These are phyloP conservation scores for Harpagus bidentatus DNA, from an alignment of 2,113 vertebrate genomes.

Conservation along the genomic window DNA sequence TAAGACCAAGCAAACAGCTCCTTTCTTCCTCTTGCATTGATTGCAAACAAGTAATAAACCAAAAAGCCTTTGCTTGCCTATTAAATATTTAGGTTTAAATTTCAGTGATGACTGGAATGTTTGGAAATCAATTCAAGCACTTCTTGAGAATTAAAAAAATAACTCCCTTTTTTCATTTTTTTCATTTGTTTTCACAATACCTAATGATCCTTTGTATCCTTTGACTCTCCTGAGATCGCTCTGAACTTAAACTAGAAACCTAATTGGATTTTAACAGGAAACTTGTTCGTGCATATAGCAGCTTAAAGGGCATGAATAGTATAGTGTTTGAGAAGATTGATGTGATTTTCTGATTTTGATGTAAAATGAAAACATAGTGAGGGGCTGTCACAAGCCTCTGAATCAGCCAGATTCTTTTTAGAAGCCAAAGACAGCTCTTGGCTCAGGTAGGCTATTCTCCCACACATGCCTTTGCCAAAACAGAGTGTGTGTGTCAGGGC, in stretches of 20 bases:
- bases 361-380: constrained; percentile 19
- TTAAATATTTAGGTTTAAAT: neutral
- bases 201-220: neutral
- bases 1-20: neutral
- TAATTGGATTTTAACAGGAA: neutral
- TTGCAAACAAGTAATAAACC: neutral
- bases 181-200: neutral
- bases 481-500: neutral
- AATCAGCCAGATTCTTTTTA: constrained; percentile 33
- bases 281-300: neutral
- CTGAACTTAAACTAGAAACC: neutral
- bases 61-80: neutral
- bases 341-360: constrained; percentile 31
- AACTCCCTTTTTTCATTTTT: neutral
- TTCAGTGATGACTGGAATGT: neutral
- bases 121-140: neutral
- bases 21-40: neutral
- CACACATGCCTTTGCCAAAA: constrained; percentile 1
- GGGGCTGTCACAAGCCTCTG: constrained; percentile 19
- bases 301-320: neutral
- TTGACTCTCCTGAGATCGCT: neutral
- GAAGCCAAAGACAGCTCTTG: constrained; percentile 29
- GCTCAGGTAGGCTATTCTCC: constrained; percentile 30
- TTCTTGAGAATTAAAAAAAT: neutral
- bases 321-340: neutral